Base-by-base conservation (phyloP, 2,888 invertebrate genomes). In the Plebejus melissa region DNA sequence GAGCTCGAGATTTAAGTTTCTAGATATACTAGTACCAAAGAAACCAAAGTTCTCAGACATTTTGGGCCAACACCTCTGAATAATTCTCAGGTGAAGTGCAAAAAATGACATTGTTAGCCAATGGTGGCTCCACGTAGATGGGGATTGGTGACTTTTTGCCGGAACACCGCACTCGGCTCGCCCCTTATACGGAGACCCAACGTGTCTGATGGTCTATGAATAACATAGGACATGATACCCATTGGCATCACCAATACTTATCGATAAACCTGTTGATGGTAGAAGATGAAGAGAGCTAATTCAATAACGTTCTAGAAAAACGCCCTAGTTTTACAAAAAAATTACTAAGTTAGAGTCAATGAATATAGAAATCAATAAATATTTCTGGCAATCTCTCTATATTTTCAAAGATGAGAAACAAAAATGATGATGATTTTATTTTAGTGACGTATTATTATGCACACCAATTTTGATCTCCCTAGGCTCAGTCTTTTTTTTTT, bases 91-190 rank as follows among this genome's bases (percentile, higher is more conserved):
- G 54, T 32, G 50, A 50, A 50, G 50, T 28, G 72, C 50, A 72
- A 72, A 72, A 72, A 72, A 32, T 72, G 32, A 22, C 72, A 50
- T 72, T 72, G 72, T 32, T 13, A 54, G 28, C 72, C 72, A 72
- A 72, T 72, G 72, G 28, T 28, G 41, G 58, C 58, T 58, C 22
- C 41, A 70, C 1, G 6, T 4, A 11, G 11, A 50, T 50, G 28
- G 72, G 32, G 72, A 50, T 54, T 72, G 72, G 72, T 54, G 16
- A 72, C 6, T 72, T 72, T 72, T 72, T 72, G 50, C 54, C 22
- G 32, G 72, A 72, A 72, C 54, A 50, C 50, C 22, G 6, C 38
- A 41, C 22, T 70, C 38, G 9, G n/a, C 28, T 11, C 71, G 41
- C 11, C 54, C 72, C 50, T 13, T 72, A 72, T 72, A 46, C 9